Percentiles rank a stretch among this genome's conserved stretches.
Evolutionary conservation across 1,140 invertebrate genomes (phyloP).

Genomic region (Ericerus pela): DNA sequence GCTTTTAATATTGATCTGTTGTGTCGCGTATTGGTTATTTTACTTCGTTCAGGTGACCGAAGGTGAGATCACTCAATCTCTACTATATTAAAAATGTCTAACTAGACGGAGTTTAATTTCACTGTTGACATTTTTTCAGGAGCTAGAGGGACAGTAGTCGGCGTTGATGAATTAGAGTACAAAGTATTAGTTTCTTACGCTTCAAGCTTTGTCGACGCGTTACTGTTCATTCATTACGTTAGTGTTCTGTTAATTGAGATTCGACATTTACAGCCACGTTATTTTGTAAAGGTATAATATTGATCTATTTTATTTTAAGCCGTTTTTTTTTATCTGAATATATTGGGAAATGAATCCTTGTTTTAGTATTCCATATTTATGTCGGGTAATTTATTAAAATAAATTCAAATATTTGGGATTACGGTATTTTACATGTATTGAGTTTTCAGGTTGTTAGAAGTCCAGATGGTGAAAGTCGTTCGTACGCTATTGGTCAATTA

Average conservation of each 20-base stretch:
- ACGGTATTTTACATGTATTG: background rate
- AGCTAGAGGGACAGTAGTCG: slow-evolving; percentile 59
- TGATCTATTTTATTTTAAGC: background rate
- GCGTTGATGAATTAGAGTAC: slow-evolving; percentile 62
- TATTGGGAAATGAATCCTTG: too few relatives aligned
- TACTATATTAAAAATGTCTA: too few relatives aligned
- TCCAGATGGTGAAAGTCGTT: slow-evolving; percentile 76
- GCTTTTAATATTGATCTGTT: slow-evolving; percentile 74
- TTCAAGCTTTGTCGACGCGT: slow-evolving; percentile 74
- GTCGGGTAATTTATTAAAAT: too few relatives aligned
- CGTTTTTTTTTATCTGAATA: too few relatives aligned
- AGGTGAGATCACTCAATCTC: slow-evolving; percentile 18
- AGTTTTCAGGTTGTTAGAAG: slow-evolving; percentile 56
- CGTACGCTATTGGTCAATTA: slow-evolving; percentile 77
- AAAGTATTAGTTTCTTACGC: slow-evolving; percentile 78
- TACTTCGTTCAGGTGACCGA: slow-evolving; percentile 65
- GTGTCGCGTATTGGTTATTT: slow-evolving; percentile 94
- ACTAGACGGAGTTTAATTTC: too few relatives aligned
- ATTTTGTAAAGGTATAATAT: slow-evolving; percentile 63
- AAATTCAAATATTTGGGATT: too few relatives aligned
- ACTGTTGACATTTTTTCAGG: slow-evolving; percentile 40
- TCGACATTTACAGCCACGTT: slow-evolving; percentile 73
- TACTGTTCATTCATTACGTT: slow-evolving; percentile 89
- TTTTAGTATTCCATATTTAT: too few relatives aligned
- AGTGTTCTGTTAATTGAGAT: slow-evolving; percentile 85